A percentile compares a stretch with the other conserved stretches of the same genome.
Evolutionary conservation across 2,113 vertebrate species (phyloP).

Genomic region (Vicugna pacos): DNA sequence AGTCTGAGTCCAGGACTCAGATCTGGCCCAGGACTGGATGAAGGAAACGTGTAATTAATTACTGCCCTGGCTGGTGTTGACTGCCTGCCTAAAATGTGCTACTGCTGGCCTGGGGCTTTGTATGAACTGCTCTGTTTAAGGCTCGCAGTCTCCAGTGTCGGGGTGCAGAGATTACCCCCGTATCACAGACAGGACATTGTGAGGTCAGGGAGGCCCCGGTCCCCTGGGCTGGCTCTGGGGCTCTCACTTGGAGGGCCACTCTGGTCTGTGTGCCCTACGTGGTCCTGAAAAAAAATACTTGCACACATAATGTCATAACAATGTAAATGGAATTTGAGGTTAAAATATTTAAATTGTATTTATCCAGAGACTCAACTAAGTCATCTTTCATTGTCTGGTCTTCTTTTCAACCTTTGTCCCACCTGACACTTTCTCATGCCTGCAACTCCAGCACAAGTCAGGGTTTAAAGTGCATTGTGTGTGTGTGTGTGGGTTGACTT

Average conservation of each 20-base stretch:
- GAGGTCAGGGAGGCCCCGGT: not conserved
- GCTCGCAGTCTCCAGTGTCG: fast-evolving
- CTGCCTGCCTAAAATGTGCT: fast-evolving
- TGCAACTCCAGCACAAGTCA: fast-evolving
- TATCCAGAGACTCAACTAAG: no score
- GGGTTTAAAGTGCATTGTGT: fast-evolving
- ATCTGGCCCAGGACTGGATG: not conserved
- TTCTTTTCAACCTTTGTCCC: no score
- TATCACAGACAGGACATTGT: not conserved
- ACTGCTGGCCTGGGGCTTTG: fast-evolving
- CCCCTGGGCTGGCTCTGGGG: not conserved
- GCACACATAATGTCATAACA: not conserved
- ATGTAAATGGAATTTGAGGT: not conserved
- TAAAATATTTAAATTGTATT: fast-evolving
- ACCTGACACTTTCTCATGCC: fast-evolving
- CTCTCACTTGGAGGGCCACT: not conserved
- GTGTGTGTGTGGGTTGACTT: not conserved
- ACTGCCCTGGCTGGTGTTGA: fast-evolving
- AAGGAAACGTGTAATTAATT: not conserved
- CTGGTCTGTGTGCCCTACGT: not conserved
- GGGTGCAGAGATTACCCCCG: fast-evolving
- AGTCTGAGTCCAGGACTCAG: fast-evolving
- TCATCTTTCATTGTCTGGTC: fast-evolving
- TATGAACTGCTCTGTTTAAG: not conserved
- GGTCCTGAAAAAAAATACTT: not conserved